Conservation (phyloP, 2,888 invertebrate species). For the Coleophora flavipennella region DNA sequence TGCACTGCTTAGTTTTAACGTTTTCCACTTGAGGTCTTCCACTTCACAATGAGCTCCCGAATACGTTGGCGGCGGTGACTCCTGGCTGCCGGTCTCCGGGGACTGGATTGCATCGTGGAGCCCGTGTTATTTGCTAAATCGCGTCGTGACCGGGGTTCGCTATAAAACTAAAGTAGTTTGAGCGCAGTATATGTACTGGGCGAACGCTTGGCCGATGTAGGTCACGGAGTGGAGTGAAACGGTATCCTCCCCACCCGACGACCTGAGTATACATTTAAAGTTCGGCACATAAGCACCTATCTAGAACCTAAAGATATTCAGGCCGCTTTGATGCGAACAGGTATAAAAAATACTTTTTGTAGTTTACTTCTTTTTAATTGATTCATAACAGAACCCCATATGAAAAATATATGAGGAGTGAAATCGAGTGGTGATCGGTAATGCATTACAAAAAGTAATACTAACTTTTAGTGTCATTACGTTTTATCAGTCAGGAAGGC, state of each 20-base stretch:
- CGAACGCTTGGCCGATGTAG: slow-evolving; percentile 19
- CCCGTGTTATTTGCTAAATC: slow-evolving; percentile 31
- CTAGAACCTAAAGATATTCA: too few species aligned
- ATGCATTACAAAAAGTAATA: too few species aligned
- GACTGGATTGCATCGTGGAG: slow-evolving; percentile 28
- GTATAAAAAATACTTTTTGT: too few species aligned
- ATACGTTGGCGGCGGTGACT: slow-evolving; percentile 26
- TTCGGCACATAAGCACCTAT: too few species aligned
- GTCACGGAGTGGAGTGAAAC: slow-evolving; percentile 19
- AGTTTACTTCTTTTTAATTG: too few species aligned
- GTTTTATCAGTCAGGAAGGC: too few species aligned
- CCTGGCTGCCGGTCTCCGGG: slow-evolving; percentile 19
- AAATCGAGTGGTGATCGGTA: too few species aligned
- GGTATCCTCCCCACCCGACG: slow-evolving; percentile 10
- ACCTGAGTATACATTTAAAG: slow-evolving; percentile 16
- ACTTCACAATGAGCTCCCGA: slow-evolving; percentile 21
- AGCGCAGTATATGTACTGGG: slow-evolving; percentile 15
- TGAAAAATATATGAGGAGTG: too few species aligned
- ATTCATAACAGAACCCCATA: too few species aligned
- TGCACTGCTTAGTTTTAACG: too few species aligned
- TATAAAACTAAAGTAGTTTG: slow-evolving; percentile 35
- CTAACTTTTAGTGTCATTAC: too few species aligned
- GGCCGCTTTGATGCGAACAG: too few species aligned
- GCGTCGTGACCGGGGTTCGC: slow-evolving; percentile 26
- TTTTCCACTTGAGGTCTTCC: not conserved